phyloP scores from a whole-genome alignment of 2,888 invertebrate species.

The Marronus borbonicus region DNA sequence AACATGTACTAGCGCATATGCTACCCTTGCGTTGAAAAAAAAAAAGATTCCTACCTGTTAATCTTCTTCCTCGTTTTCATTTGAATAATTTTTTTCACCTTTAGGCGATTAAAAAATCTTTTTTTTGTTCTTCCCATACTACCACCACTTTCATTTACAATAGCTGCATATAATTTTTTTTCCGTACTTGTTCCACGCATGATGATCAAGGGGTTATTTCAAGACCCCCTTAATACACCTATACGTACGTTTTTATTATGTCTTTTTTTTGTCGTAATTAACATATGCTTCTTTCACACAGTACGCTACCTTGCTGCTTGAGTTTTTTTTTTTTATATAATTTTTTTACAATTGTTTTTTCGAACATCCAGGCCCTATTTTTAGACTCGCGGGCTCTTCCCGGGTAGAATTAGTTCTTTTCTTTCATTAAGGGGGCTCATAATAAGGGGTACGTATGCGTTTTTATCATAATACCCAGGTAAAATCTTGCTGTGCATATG shows the following conservation, averaged over 20 bases:
- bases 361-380: not conserved
- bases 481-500: not conserved
- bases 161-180: constrained; percentile 12
- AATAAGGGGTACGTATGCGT: too few species aligned
- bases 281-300: constrained; percentile 38
- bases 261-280: constrained; percentile 30
- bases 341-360: constrained; percentile 42
- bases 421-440: constrained; percentile 1
- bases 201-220: constrained; percentile 29
- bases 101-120: constrained; percentile 38
- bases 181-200: not conserved
- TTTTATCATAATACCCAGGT: constrained; percentile 2
- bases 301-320: not conserved
- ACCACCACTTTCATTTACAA: constrained; percentile 7
- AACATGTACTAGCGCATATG: too few species aligned
- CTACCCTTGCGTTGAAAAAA: not conserved
- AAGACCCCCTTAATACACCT: not conserved
- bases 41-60: constrained; percentile 22
- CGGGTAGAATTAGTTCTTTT: constrained; percentile 21
- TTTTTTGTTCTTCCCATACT: constrained; percentile 35
- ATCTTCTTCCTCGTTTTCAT: not conserved
- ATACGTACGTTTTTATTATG: constrained; percentile 3
- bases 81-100: constrained; percentile 45
- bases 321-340: constrained; percentile 4
- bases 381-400: not conserved